Percentiles rank a stretch among this genome's conserved stretches.
These are phyloP conservation scores for Macrochelys suwanniensis DNA, from an alignment of 2,797 vertebrate genomes.

Conservation along the genomic window DNA sequence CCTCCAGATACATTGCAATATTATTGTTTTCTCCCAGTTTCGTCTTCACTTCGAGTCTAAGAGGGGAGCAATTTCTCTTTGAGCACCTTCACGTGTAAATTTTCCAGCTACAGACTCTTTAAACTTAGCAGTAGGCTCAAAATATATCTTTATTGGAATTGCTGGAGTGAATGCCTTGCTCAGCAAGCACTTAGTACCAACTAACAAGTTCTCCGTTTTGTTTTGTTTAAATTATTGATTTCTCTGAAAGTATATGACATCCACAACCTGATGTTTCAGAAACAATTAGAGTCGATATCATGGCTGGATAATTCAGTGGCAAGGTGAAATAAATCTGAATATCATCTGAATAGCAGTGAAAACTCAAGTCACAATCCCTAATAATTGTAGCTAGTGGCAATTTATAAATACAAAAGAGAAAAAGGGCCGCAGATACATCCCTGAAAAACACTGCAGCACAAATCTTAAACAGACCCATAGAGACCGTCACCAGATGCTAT, in stretches of 20 bases:
- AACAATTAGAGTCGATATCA: neutral
- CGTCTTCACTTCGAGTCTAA: conserved; percentile 58
- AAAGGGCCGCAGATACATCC: rapidly evolving
- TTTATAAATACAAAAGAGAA: rapidly evolving
- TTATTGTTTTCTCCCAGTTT: neutral
- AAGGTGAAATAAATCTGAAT: neutral
- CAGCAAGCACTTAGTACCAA: rapidly evolving
- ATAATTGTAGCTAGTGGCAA: rapidly evolving
- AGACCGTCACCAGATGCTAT: neutral
- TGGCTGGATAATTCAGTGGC: neutral
- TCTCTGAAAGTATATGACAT: neutral
- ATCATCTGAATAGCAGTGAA: neutral
- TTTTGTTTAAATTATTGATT: neutral
- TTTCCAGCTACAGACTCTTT: neutral
- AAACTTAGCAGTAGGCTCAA: conserved; percentile 34
- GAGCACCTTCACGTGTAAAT: conserved; percentile 46
- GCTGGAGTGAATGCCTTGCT: conserved; percentile 9
- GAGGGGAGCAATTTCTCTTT: conserved; percentile 60
- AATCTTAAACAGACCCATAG: neutral
- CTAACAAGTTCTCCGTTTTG: neutral
- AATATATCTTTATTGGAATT: neutral
- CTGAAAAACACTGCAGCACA: rapidly evolving
- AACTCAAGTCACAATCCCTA: neutral
- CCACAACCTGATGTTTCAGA: neutral
- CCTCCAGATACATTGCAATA: conserved; percentile 68